Percentiles rank a stretch among this genome's conserved stretches.
These are phyloP conservation scores for Drymodes brunneopygia DNA, from an alignment of 2,113 vertebrate species.

Conservation along the genomic window DNA sequence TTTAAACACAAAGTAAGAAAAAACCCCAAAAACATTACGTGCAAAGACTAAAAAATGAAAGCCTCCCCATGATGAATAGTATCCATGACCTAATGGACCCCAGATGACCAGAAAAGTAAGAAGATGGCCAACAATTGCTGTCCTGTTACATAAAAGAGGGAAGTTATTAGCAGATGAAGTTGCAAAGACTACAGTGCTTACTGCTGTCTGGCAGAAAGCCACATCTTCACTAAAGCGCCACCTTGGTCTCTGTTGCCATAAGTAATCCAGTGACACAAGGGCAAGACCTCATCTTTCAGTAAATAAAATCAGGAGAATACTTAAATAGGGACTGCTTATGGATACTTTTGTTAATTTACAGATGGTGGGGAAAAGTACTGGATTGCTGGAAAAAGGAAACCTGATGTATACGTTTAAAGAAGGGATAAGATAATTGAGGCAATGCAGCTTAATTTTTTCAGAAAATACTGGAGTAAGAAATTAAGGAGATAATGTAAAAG, in stretches of 20 bases:
- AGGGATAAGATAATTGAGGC: neutral
- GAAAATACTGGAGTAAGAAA: neutral
- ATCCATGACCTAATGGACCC: neutral
- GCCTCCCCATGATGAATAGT: neutral
- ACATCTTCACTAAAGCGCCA: neutral
- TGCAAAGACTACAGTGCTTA: constrained; percentile 39
- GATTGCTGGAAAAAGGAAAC: neutral
- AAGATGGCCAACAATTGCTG: neutral
- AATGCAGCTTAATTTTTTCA: neutral
- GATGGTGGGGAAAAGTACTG: neutral
- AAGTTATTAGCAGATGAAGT: constrained; percentile 35
- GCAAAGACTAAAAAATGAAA: neutral
- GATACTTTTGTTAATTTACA: neutral
- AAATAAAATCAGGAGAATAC: neutral
- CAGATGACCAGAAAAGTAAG: neutral
- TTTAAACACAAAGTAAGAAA: neutral
- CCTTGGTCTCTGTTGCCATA: neutral
- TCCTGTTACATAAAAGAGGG: constrained; percentile 1
- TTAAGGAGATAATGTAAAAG: neutral
- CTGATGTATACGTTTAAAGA: neutral
- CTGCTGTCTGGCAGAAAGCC: constrained; percentile 29
- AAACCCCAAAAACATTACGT: neutral
- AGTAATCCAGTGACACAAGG: neutral
- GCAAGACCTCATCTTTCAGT: neutral
- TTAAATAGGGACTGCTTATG: neutral